These are phyloP conservation scores for Dinocampus coccinellae DNA, from an alignment of 2,888 invertebrate genomes.

Conservation along the genomic window DNA sequence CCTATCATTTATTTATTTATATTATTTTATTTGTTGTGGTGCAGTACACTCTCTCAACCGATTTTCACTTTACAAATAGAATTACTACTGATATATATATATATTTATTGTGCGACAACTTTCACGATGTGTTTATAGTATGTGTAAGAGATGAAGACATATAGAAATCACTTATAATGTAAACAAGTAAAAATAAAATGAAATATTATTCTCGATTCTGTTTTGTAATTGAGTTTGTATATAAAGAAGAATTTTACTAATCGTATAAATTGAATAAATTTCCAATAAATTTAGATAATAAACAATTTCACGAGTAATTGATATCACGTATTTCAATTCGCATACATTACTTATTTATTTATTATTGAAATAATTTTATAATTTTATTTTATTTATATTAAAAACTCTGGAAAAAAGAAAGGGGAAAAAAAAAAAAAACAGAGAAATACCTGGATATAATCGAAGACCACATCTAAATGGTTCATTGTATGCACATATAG, in stretches of 20 bases:
- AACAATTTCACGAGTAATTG: neutral
- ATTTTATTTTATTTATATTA: neutral
- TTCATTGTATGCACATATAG: conserved; percentile 87
- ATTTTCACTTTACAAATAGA: conserved; percentile 41
- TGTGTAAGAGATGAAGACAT: neutral
- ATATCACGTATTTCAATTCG: too few species aligned
- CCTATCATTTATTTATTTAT: neutral
- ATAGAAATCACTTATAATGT: neutral
- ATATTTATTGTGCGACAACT: conserved; percentile 32
- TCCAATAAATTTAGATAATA: conserved; percentile 6
- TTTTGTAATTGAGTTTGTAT: neutral
- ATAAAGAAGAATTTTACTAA: neutral
- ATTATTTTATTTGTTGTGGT: conserved; percentile 3
- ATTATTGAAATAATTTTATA: neutral
- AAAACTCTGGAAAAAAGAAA: too few species aligned
- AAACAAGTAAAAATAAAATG: neutral
- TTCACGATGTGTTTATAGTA: conserved; percentile 36
- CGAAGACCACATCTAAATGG: conserved; percentile 86
- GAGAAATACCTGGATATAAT: conserved; percentile 83
- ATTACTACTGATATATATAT: conserved; percentile 3
- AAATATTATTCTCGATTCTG: conserved; percentile 6
- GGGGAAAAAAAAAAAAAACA: too few species aligned
- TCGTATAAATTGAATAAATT: conserved; percentile 17
- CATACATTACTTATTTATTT: neutral
- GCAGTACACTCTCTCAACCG: conserved; percentile 24